These are phyloP conservation scores for Macaca nemestrina DNA, from an alignment of 2,113 vertebrate genomes.

Conservation along the genomic window DNA sequence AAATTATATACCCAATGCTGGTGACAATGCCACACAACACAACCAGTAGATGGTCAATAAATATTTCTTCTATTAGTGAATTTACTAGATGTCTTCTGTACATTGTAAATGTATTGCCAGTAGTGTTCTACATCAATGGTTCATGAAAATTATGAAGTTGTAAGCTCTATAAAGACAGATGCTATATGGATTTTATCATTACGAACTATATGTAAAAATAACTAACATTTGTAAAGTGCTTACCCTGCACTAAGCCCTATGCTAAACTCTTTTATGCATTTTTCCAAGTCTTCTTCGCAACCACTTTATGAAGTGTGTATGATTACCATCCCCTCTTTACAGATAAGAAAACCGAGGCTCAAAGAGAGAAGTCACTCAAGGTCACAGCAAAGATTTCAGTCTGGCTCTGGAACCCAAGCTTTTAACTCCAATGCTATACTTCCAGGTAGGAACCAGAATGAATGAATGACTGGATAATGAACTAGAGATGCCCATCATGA, in stretches of 20 bases:
- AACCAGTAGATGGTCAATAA: not conserved
- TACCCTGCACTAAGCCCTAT: not conserved
- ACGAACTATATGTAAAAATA: not conserved
- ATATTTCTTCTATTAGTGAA: not conserved
- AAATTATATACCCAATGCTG: not conserved
- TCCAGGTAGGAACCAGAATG: not conserved
- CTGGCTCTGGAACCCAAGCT: not conserved
- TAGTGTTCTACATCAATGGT: not conserved
- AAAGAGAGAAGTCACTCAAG: not conserved
- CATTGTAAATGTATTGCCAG: not conserved
- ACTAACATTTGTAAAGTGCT: constrained; percentile 13
- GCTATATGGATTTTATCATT: not conserved
- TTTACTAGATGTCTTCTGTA: not conserved
- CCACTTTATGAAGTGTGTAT: not conserved
- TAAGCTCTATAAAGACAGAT: not conserved
- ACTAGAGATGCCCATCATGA: not conserved
- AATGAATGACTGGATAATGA: not conserved
- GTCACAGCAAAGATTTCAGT: not conserved
- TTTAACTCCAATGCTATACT: not conserved
- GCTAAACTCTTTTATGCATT: not conserved
- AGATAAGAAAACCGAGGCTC: not conserved
- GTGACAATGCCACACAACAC: not conserved
- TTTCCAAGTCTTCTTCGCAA: not conserved
- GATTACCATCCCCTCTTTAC: not conserved
- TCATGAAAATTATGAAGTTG: not conserved